Evolutionary conservation across 1,140 invertebrate species (phyloP), one percentile per base, ranked within the genome.

Genomic region (Chironomus tepperi): DNA sequence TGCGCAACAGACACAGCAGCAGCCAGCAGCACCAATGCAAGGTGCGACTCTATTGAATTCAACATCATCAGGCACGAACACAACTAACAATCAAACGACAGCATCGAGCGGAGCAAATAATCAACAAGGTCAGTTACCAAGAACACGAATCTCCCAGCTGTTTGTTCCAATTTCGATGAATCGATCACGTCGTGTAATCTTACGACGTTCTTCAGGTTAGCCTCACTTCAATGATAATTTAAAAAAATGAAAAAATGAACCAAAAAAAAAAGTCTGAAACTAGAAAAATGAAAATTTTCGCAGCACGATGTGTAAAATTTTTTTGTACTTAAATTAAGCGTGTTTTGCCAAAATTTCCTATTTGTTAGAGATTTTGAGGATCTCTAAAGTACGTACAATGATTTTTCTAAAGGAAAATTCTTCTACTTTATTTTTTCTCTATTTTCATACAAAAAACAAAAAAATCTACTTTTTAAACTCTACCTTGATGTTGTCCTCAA

Each of bases 111-210:
- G n/a, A 70, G n/a, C 65, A 19, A 70, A 57, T 15, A 12, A 70
- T 18, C 65, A 70, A 70, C 65, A 70, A 70, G 65, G 65, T 70
- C 65, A 70, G 65, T 70, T 70, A 70, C n/a, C n/a, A n/a, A 70
- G 65, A 70, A 19, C 65, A 70, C n/a, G 65, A 70, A 70, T 70
- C 16, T 70, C 65, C 9, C 65, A 70, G 65, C 65, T 70, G 16
- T 70, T 70, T 70, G 65, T 70, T 18, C 65, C 65, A 70, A 70
- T 70, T 70, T 70, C 65, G 65, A 70, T 70, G 65, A 70, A 70
- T 70, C 65, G 65, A 15, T 21, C 65, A 70, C 65, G 65, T 19
- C 65, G 65, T 21, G 65, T 70, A 10, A 70, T 70, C 18, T 9
- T 70, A 21, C 65, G 65, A 10, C 65, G 65, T 21, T 21, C 64